Evolutionary conservation across 2,888 invertebrate species (phyloP).

Genomic region (Liopterus haemorrhoidalis): DNA sequence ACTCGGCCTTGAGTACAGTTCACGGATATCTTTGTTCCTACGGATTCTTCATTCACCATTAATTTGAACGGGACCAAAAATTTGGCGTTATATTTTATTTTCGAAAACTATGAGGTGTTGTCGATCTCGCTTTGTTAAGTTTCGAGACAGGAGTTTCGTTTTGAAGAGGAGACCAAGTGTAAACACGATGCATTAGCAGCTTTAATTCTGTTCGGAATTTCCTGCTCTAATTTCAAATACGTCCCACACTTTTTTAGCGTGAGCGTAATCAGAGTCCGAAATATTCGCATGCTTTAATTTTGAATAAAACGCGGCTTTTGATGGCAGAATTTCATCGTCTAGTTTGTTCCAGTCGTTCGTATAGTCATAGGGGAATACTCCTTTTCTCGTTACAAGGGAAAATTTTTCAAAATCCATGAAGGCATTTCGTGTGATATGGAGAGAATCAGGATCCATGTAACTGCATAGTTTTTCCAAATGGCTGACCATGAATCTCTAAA

Average conservation of each 20-base stretch:
- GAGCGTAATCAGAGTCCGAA: constrained; percentile 6
- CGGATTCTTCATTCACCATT: no score
- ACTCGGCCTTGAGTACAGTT: no score
- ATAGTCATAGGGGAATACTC: constrained; percentile 24
- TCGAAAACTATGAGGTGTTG: no score
- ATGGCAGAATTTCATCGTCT: constrained; percentile 15
- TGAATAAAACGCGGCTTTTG: constrained; percentile 7
- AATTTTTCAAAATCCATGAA: constrained; percentile 12
- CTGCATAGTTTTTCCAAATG: constrained; percentile 17
- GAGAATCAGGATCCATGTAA: constrained; percentile 11
- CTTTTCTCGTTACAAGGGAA: constrained; percentile 12
- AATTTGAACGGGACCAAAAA: no score
- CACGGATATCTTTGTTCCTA: no score
- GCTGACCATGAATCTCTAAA: constrained; percentile 15
- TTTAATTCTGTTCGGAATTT: no score
- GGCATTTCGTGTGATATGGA: constrained; percentile 10
- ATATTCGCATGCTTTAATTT: constrained; percentile 5
- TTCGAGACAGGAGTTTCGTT: no score
- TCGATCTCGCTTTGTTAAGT: no score
- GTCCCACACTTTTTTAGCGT: constrained; percentile 15
- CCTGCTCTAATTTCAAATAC: no score
- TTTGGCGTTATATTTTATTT: no score
- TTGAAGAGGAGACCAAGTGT: no score
- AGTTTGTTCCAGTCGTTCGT: constrained; percentile 14
- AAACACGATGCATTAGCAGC: no score